Percentiles rank a stretch among this genome's conserved stretches.
These are phyloP conservation scores for Drosophila mayri DNA, from an alignment of 1,140 invertebrate species.

Conservation along the genomic window DNA sequence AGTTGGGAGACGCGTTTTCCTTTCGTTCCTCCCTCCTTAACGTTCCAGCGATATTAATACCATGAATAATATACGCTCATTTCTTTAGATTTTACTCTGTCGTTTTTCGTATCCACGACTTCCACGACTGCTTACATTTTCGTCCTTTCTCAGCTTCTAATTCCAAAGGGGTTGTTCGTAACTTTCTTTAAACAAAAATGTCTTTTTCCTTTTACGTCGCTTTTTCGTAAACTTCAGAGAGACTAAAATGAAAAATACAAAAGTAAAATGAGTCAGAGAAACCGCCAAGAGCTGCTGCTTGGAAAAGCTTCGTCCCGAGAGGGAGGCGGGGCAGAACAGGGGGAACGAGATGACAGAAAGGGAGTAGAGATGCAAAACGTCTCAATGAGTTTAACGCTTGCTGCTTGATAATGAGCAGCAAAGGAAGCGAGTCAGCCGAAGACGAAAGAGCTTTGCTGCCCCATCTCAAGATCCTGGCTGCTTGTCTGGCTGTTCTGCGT, in stretches of 20 bases:
- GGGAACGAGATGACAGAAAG: background rate
- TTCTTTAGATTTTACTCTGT: slow-evolving; percentile 67
- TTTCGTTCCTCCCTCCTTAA: background rate
- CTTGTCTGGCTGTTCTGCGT: slow-evolving; percentile 22
- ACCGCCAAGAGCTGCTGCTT: slow-evolving; percentile 46
- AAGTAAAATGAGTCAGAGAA: slow-evolving; percentile 73
- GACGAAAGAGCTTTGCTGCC: slow-evolving; percentile 21
- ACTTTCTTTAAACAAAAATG: slow-evolving; percentile 80
- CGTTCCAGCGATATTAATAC: slow-evolving; percentile 70
- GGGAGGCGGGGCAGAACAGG: background rate
- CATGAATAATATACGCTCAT: slow-evolving; percentile 82
- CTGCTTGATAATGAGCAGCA: slow-evolving; percentile 78
- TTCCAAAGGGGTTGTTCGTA: slow-evolving; percentile 81
- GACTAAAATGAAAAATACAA: slow-evolving; percentile 66
- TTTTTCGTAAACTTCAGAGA: slow-evolving; percentile 72
- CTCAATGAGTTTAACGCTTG: slow-evolving; percentile 82
- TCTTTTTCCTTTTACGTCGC: slow-evolving; percentile 75
- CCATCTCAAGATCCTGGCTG: slow-evolving; percentile 3
- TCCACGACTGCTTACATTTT: slow-evolving; percentile 7
- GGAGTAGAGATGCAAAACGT: slow-evolving; percentile 59
- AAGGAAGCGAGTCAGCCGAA: slow-evolving; percentile 34
- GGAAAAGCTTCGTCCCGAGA: slow-evolving; percentile 16
- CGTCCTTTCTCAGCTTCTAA: slow-evolving; percentile 38
- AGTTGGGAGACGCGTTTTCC: background rate
- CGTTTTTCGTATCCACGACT: slow-evolving; percentile 12